Base-by-base conservation (phyloP, 2,797 vertebrate species). In the Halcyon badia region DNA sequence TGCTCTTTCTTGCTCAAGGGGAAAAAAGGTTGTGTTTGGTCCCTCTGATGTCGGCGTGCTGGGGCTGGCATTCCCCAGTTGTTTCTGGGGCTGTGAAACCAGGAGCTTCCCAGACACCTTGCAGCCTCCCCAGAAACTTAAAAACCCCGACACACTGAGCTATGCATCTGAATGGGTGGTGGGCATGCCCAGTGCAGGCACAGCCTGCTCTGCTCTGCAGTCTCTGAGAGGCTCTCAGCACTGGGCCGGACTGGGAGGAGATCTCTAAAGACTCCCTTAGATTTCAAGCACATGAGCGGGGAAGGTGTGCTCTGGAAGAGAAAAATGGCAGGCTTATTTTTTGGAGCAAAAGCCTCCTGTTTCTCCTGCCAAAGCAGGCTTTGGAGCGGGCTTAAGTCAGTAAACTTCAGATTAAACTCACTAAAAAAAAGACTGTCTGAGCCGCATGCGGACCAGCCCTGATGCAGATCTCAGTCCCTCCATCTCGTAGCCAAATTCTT, bases 291-390 rank as follows among this genome's bases (percentile, higher is more conserved):
- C 12, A 15, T 25, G 24, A 25, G 16, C 31, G 82, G 11, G 12
- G 39, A 81, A 81, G 46, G 25, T 90, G 31, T 35, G 30, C 75
- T 83, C 73, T 75, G 44, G 64, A 89, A 77, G 42, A 82, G 14
- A n/a, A 79, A 58, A 93, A 64, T 57, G 24, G 5, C 31, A 73
- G n/a, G 26, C 31, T 73, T 83, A 57, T 24, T 46, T 94, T 69
- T 42, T 84, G 54, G 48, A 86, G 82, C n/a, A 89, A 84, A 89
- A 20, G 3, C 7, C 30, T 71, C 28, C 31, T 11, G 7, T 80
- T 90, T 95, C 33, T 85, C 26, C 26, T 80, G 42, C 19, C 78
- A 85, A 77, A 90, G 44, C 71, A 90, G 35, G 49, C 68, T 93
- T 76, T 73, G 49, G 19, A 93, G 58, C 54, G 28, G 35, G 35